Percentiles rank a stretch among this genome's conserved stretches.
Evolutionary conservation across 37 sponge, comb jelly and placozoan genomes (phyloP).

Genomic region (Amphimedon queenslandica): DNA sequence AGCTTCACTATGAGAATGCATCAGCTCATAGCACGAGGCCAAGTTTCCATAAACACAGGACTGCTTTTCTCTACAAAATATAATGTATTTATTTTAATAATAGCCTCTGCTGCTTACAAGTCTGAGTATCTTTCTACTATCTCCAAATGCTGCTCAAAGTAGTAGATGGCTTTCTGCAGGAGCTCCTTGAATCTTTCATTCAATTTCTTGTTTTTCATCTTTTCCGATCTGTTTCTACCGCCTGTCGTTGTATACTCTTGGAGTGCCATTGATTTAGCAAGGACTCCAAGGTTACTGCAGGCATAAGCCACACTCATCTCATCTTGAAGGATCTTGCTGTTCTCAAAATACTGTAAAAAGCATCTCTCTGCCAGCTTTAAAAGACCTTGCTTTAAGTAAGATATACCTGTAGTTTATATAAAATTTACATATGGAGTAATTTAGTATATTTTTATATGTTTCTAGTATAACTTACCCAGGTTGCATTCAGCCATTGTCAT

Average conservation of each 20-base stretch:
- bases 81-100: neutral
- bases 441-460: conserved; percentile 52
- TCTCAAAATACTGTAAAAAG: conserved; percentile 72
- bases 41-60: conserved; percentile 60
- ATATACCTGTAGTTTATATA: neutral
- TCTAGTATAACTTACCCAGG: no score
- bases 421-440: conserved; percentile 45
- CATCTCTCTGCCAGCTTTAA: conserved; percentile 44
- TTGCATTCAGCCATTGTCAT: conserved; percentile 66
- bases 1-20: conserved; percentile 53
- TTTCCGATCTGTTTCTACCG: conserved; percentile 8
- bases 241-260: conserved; percentile 17
- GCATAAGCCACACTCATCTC: conserved; percentile 46
- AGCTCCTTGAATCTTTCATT: conserved; percentile 9
- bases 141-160: conserved; percentile 68
- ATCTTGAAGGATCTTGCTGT: conserved; percentile 24
- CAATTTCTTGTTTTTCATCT: neutral
- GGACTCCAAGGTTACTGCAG: conserved; percentile 63
- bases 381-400: conserved; percentile 14
- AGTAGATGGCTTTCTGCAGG: conserved; percentile 46
- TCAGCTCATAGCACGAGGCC: conserved; percentile 62
- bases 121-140: conserved; percentile 46
- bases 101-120: conserved; percentile 24
- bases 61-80: conserved; percentile 46
- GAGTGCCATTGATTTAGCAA: conserved; percentile 43